Evolutionary conservation across 2,888 invertebrate genomes (phyloP).

Genomic region (Scaptomyza reducta): DNA sequence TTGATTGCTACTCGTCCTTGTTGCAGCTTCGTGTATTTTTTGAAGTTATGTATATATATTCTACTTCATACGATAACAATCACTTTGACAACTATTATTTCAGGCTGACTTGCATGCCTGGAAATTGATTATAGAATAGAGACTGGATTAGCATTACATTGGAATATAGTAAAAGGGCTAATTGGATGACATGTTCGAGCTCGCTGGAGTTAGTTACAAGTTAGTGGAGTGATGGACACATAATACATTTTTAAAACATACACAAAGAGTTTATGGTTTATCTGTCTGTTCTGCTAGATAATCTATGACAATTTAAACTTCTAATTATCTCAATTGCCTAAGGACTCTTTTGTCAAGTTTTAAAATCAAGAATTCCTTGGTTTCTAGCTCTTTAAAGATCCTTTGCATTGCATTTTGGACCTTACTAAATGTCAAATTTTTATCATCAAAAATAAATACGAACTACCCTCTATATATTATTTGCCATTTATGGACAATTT

Average conservation of each 20-base stretch:
- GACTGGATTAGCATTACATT: slow-evolving; percentile 49
- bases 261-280: not conserved
- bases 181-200: slow-evolving; percentile 48
- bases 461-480: slow-evolving; percentile 30
- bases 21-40: not conserved
- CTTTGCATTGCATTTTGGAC: no score
- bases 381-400: no score
- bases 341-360: slow-evolving; percentile 28
- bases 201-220: not conserved
- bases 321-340: slow-evolving; percentile 50
- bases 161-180: slow-evolving; percentile 15
- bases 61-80: slow-evolving; percentile 42
- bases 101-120: slow-evolving; percentile 6
- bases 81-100: slow-evolving; percentile 56
- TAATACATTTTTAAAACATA: slow-evolving; percentile 25
- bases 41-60: not conserved
- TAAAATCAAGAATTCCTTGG: no score
- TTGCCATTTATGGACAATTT: slow-evolving; percentile 29
- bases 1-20: not conserved
- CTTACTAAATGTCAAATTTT: slow-evolving; percentile 30
- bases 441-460: slow-evolving; percentile 6
- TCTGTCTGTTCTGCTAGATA: slow-evolving; percentile 23
- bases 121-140: not conserved
- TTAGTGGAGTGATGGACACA: slow-evolving; percentile 8
- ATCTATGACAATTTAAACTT: slow-evolving; percentile 11